phyloP scores from a whole-genome alignment of 2,888 invertebrate genomes.

The Bruchidius siliquastri region DNA sequence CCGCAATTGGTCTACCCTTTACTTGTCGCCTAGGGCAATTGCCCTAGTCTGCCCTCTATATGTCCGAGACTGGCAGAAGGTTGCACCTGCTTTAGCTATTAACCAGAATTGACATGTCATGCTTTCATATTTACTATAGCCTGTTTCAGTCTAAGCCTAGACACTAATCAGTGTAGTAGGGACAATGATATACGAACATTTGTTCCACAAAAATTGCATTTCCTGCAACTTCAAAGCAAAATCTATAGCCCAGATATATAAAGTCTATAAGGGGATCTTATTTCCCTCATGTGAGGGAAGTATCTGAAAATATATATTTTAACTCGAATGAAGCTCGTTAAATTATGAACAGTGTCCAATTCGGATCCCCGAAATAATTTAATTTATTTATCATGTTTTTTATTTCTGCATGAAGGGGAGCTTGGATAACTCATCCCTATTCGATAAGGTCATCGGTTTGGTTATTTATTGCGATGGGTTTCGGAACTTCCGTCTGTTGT shows the following conservation, averaged over 20 bases:
- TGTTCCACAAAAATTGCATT: too few relatives aligned
- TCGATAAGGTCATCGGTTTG: not conserved
- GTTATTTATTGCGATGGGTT: not conserved
- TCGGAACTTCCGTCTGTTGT: not conserved
- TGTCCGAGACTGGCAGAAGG: too few relatives aligned
- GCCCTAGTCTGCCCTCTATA: too few relatives aligned
- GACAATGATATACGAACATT: too few relatives aligned
- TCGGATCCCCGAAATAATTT: not conserved
- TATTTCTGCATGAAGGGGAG: not conserved
- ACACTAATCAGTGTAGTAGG: too few relatives aligned
- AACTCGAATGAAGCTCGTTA: not conserved
- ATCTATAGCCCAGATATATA: not conserved
- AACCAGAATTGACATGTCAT: too few relatives aligned
- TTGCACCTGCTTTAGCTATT: too few relatives aligned
- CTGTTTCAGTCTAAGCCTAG: too few relatives aligned
- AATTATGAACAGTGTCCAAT: not conserved
- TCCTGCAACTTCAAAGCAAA: not conserved
- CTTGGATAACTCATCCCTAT: not conserved
- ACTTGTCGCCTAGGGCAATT: too few relatives aligned
- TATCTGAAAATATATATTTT: not conserved
- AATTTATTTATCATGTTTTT: not conserved
- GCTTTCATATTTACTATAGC: too few relatives aligned
- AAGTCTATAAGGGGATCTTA: not conserved
- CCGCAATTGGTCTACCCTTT: too few relatives aligned
- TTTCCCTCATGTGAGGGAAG: not conserved